These are phyloP conservation scores for Lithophane socia DNA, from an alignment of 2,888 invertebrate species.

Conservation along the genomic window DNA sequence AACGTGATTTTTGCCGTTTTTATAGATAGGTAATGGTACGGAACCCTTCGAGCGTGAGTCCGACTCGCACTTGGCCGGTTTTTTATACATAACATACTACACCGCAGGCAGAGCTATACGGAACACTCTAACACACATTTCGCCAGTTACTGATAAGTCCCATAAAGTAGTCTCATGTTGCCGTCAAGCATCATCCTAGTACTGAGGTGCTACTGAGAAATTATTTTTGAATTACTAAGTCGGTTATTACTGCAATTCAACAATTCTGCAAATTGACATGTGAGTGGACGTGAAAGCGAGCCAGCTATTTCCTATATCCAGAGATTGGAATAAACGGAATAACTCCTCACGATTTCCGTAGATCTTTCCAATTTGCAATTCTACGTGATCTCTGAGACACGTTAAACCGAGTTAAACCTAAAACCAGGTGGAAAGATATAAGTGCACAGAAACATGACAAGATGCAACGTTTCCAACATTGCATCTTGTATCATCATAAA, in stretches of 20 bases:
- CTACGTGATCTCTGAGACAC: conserved; percentile 17
- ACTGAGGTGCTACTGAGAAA: too few species aligned
- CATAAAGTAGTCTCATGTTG: too few species aligned
- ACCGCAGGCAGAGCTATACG: not conserved
- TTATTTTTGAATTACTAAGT: not conserved
- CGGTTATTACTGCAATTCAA: not conserved
- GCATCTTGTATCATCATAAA: too few species aligned
- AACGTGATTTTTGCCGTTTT: too few species aligned
- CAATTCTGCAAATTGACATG: not conserved
- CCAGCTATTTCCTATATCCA: not conserved
- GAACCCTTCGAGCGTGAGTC: too few species aligned
- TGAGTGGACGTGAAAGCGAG: not conserved
- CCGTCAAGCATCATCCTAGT: too few species aligned
- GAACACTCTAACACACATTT: not conserved
- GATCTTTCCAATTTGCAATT: conserved; percentile 8
- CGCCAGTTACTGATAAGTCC: too few species aligned
- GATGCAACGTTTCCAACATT: not conserved
- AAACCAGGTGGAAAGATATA: not conserved
- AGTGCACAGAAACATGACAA: not conserved
- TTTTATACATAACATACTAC: too few species aligned
- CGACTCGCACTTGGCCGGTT: too few species aligned
- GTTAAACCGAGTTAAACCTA: not conserved
- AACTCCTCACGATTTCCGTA: too few species aligned
- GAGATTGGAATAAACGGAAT: too few species aligned
- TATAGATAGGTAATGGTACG: too few species aligned